These are phyloP conservation scores for Aromia moschata DNA, from an alignment of 2,888 invertebrate genomes.

Conservation along the genomic window DNA sequence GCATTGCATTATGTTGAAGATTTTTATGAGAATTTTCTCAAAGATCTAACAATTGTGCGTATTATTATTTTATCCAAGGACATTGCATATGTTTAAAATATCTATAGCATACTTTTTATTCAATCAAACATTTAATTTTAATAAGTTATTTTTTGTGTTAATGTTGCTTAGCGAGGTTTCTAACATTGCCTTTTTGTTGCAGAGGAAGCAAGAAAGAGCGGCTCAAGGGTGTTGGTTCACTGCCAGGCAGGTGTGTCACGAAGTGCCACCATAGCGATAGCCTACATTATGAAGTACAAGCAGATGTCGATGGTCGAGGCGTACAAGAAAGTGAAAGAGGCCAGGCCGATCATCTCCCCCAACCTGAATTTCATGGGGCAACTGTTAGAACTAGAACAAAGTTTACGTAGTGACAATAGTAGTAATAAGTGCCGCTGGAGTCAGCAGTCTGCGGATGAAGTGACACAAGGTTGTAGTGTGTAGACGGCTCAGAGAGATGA, in stretches of 20 bases:
- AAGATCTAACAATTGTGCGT: too few relatives aligned
- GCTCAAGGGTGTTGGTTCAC: slow-evolving; percentile 84
- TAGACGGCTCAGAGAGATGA: slow-evolving; percentile 51
- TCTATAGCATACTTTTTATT: too few relatives aligned
- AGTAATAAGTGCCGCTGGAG: slow-evolving; percentile 65
- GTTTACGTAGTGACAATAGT: slow-evolving; percentile 63
- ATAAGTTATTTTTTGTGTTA: too few relatives aligned
- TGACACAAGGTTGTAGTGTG: slow-evolving; percentile 67
- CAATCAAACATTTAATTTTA: too few relatives aligned
- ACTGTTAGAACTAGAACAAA: slow-evolving; percentile 83
- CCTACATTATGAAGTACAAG: slow-evolving; percentile 92
- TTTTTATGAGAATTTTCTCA: too few relatives aligned
- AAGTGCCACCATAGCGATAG: slow-evolving; percentile 94
- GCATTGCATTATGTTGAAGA: too few relatives aligned
- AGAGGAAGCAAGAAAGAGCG: slow-evolving; percentile 78
- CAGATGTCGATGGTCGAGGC: slow-evolving; percentile 86
- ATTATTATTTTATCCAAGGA: too few relatives aligned
- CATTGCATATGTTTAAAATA: too few relatives aligned
- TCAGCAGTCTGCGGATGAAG: slow-evolving; percentile 65
- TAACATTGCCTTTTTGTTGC: slow-evolving; percentile 62
- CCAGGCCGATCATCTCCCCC: slow-evolving; percentile 90
- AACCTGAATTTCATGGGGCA: slow-evolving; percentile 96
- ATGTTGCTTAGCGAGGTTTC: too few relatives aligned
- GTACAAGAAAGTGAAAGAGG: slow-evolving; percentile 84
- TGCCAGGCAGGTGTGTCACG: slow-evolving; percentile 96